Base-by-base conservation (phyloP, 2,113 vertebrate species). In the Accipiter virgatus region DNA sequence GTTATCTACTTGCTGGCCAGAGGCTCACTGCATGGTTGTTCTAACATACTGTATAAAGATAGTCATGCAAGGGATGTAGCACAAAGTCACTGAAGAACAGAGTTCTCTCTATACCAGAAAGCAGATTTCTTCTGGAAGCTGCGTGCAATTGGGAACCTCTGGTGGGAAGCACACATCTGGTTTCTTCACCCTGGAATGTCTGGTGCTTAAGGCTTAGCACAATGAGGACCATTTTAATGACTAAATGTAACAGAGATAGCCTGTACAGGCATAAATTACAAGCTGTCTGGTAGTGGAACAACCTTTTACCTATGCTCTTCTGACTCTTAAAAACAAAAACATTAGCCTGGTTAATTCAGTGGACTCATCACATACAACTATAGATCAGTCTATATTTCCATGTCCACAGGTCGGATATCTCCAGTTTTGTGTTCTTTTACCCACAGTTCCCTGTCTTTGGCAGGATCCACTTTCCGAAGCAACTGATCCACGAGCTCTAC, bases 401-500 rank as follows among this genome's bases (percentile, higher is more conserved):
- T 98, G 98, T 99, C 98, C 95, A 99, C 99, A 1, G 99, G 99
- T 92, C 99, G 98, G 97, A 99, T 98, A 27, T 99, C 98, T 82
- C 99, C 99, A 0, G 99, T 99, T 98, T 99, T 99, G 96, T 99
- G 99, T 97, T 99, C 99, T 90, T 98, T 98, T 87, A 99, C 99
- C 99, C 99, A 99, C 91, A 99, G 97, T 98, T 99, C 99, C 96
- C 99, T 97, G 98, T 99, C 99, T 97, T 97, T 99, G 96, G 97
- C 95, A 9, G 99, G 99, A 97, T 99, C 99, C 97, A 99, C 99
- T 89, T 98, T 98, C 96, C 98, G 99, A 94, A 99, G 98, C 87
- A 99, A 98, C 97, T 99, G 98, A 96, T 99, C 99, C 98, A 99
- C 99, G 1, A 99, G 99, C 98, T 99, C 99, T 91, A 99, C 98